Evolutionary conservation across 2,888 invertebrate species (phyloP).

Genomic region (Hecatera dysodea): DNA sequence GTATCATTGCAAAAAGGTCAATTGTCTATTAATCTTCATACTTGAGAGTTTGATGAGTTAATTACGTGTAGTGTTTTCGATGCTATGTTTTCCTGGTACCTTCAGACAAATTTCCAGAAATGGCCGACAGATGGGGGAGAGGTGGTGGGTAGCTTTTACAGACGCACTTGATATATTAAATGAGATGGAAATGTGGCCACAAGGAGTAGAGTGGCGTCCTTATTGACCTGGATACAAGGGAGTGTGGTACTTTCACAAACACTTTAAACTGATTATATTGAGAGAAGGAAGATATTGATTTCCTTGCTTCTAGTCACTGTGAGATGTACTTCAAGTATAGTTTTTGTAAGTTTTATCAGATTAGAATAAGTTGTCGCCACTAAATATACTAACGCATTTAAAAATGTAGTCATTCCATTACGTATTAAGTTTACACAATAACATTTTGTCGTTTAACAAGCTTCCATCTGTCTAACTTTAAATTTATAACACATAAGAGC

Average conservation of each 20-base stretch:
- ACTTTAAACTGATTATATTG: conserved; percentile 35
- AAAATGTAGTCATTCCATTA: background rate
- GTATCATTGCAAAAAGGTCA: conserved; percentile 62
- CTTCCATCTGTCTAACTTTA: conserved; percentile 37
- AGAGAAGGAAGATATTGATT: conserved; percentile 8
- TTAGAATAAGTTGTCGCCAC: background rate
- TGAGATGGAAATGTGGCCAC: conserved; percentile 54
- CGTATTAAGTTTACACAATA: conserved; percentile 1
- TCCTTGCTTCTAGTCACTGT: background rate
- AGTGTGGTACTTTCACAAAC: conserved; percentile 15
- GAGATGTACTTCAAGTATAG: too few relatives aligned
- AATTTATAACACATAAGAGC: conserved; percentile 65
- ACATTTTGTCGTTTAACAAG: conserved; percentile 24
- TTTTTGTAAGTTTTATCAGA: background rate
- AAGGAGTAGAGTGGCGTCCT: conserved; percentile 48
- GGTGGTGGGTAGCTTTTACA: conserved; percentile 32
- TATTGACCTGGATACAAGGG: conserved; percentile 49
- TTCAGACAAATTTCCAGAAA: conserved; percentile 37
- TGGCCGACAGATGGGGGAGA: conserved; percentile 13
- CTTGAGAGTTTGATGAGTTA: conserved; percentile 57
- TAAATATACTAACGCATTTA: background rate
- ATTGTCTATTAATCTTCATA: conserved; percentile 52
- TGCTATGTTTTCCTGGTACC: conserved; percentile 40
- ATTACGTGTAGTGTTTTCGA: conserved; percentile 45
- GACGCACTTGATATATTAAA: conserved; percentile 41